These are phyloP conservation scores for Eonycteris spelaea DNA, from an alignment of 2,113 vertebrate species.

Conservation along the genomic window DNA sequence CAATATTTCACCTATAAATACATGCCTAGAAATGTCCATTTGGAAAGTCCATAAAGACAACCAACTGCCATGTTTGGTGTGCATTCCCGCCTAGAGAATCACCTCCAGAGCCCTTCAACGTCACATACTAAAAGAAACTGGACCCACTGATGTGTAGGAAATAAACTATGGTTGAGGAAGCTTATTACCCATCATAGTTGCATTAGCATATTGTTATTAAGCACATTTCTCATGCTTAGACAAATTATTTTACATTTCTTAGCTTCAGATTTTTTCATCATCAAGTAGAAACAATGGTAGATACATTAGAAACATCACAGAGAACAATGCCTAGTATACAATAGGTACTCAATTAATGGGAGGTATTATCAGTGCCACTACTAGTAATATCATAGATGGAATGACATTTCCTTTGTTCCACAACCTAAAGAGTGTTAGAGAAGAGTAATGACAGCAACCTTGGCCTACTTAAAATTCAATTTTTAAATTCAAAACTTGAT, in stretches of 20 bases:
- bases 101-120: background rate
- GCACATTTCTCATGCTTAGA: background rate
- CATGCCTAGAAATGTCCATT: background rate
- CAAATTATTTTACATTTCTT: conserved; percentile 17
- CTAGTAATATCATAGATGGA: background rate
- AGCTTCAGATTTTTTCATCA: conserved; percentile 28
- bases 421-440: background rate
- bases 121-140: background rate
- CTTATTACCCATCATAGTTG: background rate
- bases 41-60: background rate
- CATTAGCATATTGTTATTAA: background rate
- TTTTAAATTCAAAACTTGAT: background rate
- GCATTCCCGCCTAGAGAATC: background rate
- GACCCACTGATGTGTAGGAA: background rate
- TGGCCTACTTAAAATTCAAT: background rate
- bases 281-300: background rate
- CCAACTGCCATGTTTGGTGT: background rate
- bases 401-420: background rate
- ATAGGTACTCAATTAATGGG: background rate
- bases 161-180: background rate
- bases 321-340: background rate
- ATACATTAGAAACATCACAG: background rate
- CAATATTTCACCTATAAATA: background rate
- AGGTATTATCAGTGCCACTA: background rate
- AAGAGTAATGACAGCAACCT: background rate